A percentile compares a stretch with the other conserved stretches of the same genome.
Conservation (phyloP, 2,113 vertebrate genomes). For the Poeciliopsis turrubarensis region DNA sequence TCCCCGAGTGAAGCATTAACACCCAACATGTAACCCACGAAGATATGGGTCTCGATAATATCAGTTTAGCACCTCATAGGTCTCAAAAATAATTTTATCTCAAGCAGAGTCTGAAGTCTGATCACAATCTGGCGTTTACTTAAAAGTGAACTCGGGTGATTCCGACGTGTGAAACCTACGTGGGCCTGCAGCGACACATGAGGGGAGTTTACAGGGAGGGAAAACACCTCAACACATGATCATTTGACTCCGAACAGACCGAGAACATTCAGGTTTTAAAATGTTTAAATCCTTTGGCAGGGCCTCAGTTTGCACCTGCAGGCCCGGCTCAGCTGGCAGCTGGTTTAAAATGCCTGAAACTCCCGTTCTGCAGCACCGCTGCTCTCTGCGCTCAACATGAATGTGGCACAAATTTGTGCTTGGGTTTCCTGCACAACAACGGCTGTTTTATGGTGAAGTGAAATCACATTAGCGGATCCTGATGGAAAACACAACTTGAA, state of each 20-base stretch:
- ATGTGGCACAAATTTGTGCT: slow-evolving; percentile 11
- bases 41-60: background rate
- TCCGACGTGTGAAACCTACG: slow-evolving; percentile 19
- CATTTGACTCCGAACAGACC: slow-evolving; percentile 10
- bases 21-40: background rate
- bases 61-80: background rate
- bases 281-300: background rate
- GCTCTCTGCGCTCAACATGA: background rate
- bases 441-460: background rate
- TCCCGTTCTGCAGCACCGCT: slow-evolving; percentile 4
- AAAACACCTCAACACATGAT: slow-evolving; percentile 29
- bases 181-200: slow-evolving; percentile 7
- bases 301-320: slow-evolving; percentile 28
- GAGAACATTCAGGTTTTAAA: slow-evolving; percentile 8
- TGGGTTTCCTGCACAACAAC: background rate
- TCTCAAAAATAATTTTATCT: background rate
- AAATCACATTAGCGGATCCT: background rate
- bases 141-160: background rate
- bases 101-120: background rate
- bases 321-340: slow-evolving; percentile 17
- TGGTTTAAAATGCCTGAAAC: slow-evolving; percentile 14
- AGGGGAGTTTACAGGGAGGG: slow-evolving; percentile 47
- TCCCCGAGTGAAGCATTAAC: background rate
- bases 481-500: slow-evolving; percentile 22
- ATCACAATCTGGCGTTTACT: background rate